phyloP scores from a whole-genome alignment of 2,113 vertebrate species.

The Cynopterus brachyotis region DNA sequence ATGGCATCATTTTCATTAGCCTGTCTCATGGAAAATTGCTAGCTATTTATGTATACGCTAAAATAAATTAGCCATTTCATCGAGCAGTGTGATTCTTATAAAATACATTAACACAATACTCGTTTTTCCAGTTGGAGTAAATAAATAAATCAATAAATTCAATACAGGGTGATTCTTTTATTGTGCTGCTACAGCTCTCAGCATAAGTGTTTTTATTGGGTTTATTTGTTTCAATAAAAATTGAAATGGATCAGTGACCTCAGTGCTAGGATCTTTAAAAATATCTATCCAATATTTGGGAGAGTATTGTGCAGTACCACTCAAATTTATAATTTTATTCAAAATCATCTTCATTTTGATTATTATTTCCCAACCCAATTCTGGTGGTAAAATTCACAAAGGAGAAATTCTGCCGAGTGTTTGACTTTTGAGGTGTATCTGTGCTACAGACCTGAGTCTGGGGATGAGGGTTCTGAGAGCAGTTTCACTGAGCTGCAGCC shows the following conservation, averaged over 20 bases:
- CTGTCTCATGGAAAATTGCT: constrained; percentile 91
- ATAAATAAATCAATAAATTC: constrained; percentile 91
- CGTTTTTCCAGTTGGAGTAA: constrained; percentile 89
- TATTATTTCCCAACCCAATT: constrained; percentile 32
- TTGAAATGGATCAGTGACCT: constrained; percentile 85
- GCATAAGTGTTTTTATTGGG: constrained; percentile 88
- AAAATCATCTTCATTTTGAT: constrained; percentile 72
- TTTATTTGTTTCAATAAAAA: constrained; percentile 91
- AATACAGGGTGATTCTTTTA: constrained; percentile 84
- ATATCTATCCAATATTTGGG: constrained; percentile 70
- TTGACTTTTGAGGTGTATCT: neutral
- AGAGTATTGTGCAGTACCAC: constrained; percentile 65
- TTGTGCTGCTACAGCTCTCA: constrained; percentile 81
- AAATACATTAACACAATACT: constrained; percentile 90
- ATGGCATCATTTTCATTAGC: constrained; percentile 90
- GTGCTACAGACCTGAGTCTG: neutral
- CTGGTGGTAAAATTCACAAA: constrained; percentile 25
- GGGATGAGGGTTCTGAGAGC: neutral
- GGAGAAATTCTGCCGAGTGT: neutral
- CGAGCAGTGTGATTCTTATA: constrained; percentile 92
- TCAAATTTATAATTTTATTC: constrained; percentile 76
- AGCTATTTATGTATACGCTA: constrained; percentile 96
- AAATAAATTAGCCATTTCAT: constrained; percentile 95
- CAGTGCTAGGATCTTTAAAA: constrained; percentile 70
- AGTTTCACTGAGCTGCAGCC: neutral